Percentiles rank a stretch among this genome's conserved stretches.
These are phyloP conservation scores for Mormyrops boulengeri DNA, from an alignment of 2,797 vertebrate species.

Conservation along the genomic window DNA sequence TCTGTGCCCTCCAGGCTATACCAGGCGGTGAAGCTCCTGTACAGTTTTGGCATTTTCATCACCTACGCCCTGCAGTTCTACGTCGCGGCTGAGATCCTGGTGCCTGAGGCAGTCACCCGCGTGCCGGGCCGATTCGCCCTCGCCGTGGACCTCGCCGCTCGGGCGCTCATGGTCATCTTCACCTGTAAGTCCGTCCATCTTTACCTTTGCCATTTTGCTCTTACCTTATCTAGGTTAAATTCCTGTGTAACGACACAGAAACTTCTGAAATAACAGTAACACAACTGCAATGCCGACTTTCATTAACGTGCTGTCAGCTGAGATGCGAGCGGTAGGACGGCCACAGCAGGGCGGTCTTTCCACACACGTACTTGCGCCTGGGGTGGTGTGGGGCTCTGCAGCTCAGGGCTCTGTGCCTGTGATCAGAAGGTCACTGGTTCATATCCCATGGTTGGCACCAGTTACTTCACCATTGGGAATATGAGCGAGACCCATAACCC, in stretches of 20 bases:
- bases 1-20: conserved; percentile 70
- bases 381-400: neutral
- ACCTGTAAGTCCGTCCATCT: conserved; percentile 75
- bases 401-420: neutral
- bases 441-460: neutral
- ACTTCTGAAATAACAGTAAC: neutral
- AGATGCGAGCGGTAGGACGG: neutral
- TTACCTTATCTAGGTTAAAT: neutral
- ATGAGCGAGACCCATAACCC: neutral
- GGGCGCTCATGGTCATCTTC: conserved; percentile 67
- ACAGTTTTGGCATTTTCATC: conserved; percentile 88
- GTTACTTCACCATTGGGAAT: neutral
- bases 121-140: conserved; percentile 61
- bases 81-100: conserved; percentile 84
- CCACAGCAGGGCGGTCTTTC: neutral
- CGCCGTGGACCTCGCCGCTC: conserved; percentile 68
- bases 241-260: neutral
- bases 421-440: neutral
- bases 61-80: conserved; percentile 95
- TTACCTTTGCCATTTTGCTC: neutral
- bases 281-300: neutral
- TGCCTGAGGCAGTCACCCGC: conserved; percentile 62
- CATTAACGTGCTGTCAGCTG: neutral
- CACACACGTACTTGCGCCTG: neutral
- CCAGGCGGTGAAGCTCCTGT: conserved; percentile 89